phyloP scores from a whole-genome alignment of 2,113 vertebrate genomes.

The Rana temporaria region DNA sequence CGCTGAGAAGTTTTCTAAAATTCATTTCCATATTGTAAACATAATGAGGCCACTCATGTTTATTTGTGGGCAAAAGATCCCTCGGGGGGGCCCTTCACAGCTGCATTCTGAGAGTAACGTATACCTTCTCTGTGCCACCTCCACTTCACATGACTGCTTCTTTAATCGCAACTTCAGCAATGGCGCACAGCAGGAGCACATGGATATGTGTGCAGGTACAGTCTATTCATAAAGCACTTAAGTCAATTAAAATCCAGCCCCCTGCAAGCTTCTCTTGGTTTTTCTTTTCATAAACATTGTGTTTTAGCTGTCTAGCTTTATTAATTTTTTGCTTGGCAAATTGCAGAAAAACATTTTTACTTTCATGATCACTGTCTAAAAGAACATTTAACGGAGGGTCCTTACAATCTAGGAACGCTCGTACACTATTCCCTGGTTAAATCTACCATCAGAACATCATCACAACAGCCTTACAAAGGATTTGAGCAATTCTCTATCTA shows the following conservation, averaged over 20 bases:
- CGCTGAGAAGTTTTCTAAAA: slow-evolving; percentile 55
- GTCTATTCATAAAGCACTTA: slow-evolving; percentile 32
- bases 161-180: slow-evolving; percentile 45
- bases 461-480: no score
- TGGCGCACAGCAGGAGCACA: slow-evolving; percentile 29
- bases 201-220: slow-evolving; percentile 34
- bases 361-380: slow-evolving; percentile 26
- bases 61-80: slow-evolving; percentile 55
- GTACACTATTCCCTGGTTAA: background rate
- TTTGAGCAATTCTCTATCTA: background rate
- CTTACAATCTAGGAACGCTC: background rate
- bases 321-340: slow-evolving; percentile 4
- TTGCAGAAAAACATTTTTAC: slow-evolving; percentile 30
- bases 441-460: background rate
- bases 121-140: slow-evolving; percentile 25
- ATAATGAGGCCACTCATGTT: slow-evolving; percentile 58
- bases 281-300: slow-evolving; percentile 17
- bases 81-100: slow-evolving; percentile 45
- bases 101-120: slow-evolving; percentile 37
- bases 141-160: slow-evolving; percentile 43
- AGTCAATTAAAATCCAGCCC: slow-evolving; percentile 32
- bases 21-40: slow-evolving; percentile 58
- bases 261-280: slow-evolving; percentile 22
- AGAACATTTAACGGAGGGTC: slow-evolving; percentile 1
- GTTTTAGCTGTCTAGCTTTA: background rate